These are phyloP conservation scores for Haliclona indistincta DNA, from an alignment of 37 sponge, comb jelly and placozoan species.

Conservation along the genomic window DNA sequence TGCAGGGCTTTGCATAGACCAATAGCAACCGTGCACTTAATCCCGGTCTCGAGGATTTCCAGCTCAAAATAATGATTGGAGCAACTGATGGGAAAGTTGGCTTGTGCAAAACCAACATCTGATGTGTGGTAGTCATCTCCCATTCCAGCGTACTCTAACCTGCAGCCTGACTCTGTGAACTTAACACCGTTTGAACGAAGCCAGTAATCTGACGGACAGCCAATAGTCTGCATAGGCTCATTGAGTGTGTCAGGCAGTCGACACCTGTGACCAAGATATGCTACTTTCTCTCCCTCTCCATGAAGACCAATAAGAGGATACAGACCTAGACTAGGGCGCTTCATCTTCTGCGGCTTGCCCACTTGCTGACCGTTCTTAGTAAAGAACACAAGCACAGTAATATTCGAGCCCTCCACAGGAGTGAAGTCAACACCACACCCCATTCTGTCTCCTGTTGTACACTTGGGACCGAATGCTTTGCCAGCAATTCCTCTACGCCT, in stretches of 20 bases:
- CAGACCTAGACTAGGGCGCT: conserved; percentile 20
- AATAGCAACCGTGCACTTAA: conserved; percentile 30
- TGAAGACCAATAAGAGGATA: conserved; percentile 52
- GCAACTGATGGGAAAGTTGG: conserved; percentile 6
- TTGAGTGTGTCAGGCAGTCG: neutral
- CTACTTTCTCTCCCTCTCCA: conserved; percentile 46
- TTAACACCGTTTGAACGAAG: conserved; percentile 32
- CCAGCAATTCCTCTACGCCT: no score
- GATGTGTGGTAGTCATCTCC: conserved; percentile 3
- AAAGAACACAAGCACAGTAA: conserved; percentile 12
- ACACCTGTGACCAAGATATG: conserved; percentile 38
- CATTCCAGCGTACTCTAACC: conserved; percentile 23
- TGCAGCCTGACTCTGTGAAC: neutral
- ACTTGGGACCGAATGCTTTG: neutral
- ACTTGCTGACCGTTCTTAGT: conserved; percentile 28
- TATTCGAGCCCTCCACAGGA: neutral
- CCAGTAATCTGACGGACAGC: conserved; percentile 6
- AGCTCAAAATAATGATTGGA: conserved; percentile 56
- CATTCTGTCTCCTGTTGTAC: conserved; percentile 18
- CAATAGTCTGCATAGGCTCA: conserved; percentile 9
- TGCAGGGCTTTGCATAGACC: conserved; percentile 35
- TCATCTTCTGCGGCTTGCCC: conserved; percentile 5
- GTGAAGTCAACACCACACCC: conserved; percentile 26
- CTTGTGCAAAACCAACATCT: conserved; percentile 71
- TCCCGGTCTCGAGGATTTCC: conserved; percentile 33